A percentile compares a stretch with the other conserved stretches of the same genome.
Conservation (phyloP, 1,140 invertebrate genomes). For the Drosophila truncata region DNA sequence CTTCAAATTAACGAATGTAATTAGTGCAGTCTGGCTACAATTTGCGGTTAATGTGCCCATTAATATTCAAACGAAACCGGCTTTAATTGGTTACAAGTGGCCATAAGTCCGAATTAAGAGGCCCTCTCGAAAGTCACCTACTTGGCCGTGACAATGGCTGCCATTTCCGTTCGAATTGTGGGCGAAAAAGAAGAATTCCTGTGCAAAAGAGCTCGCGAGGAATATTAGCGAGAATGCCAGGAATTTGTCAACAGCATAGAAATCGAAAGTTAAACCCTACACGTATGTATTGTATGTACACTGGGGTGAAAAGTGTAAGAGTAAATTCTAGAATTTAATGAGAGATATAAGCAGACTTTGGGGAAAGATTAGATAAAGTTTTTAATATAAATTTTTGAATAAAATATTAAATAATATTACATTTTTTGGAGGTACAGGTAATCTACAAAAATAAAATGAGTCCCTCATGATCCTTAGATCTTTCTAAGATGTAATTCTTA, state of each 20-base stretch:
- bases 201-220: conserved; percentile 29
- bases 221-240: conserved; percentile 67
- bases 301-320: background rate
- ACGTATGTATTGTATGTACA: background rate
- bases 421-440: no score
- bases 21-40: conserved; percentile 34
- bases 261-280: conserved; percentile 66
- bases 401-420: no score
- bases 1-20: conserved; percentile 29
- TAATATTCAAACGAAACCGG: conserved; percentile 41
- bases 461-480: background rate
- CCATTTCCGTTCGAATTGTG: conserved; percentile 25
- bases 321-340: background rate
- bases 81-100: conserved; percentile 29
- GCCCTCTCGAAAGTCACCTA: conserved; percentile 1
- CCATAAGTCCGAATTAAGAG: conserved; percentile 32
- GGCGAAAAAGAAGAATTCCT: conserved; percentile 23
- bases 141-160: conserved; percentile 37
- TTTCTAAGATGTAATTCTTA: background rate
- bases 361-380: background rate
- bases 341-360: background rate
- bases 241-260: conserved; percentile 65
- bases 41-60: conserved; percentile 42
- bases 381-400: no score
- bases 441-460: no score